Conservation (phyloP, 92 coral and sea anemone species). For the Blastomussa wellsi region DNA sequence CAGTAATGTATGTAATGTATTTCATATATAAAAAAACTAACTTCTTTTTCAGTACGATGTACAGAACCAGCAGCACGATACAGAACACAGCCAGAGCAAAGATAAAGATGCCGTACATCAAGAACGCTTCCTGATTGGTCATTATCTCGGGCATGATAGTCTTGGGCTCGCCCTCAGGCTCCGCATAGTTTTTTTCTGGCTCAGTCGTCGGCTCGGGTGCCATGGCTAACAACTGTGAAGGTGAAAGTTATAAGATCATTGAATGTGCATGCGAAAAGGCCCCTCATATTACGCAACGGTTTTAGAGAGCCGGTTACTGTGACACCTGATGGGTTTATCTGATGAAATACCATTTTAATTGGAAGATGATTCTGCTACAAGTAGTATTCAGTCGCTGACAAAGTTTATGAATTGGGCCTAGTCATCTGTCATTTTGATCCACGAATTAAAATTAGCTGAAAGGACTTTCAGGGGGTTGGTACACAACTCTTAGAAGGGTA, state of each 20-base stretch:
- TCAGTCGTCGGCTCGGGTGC: constrained; percentile 10
- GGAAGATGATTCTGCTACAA: too few relatives aligned
- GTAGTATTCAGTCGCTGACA: too few relatives aligned
- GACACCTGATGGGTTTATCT: not conserved
- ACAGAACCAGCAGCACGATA: constrained; percentile 52
- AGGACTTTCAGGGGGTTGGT: too few relatives aligned
- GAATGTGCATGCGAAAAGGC: not conserved
- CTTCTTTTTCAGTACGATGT: constrained; percentile 38
- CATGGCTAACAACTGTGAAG: constrained; percentile 21
- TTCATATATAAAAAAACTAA: too few relatives aligned
- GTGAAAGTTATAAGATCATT: too few relatives aligned
- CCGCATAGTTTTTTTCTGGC: constrained; percentile 25
- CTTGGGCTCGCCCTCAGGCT: constrained; percentile 57
- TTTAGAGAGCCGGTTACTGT: too few relatives aligned
- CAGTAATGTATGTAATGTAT: too few relatives aligned
- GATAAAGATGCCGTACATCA: constrained; percentile 52
- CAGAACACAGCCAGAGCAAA: constrained; percentile 61
- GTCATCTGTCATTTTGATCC: too few relatives aligned
- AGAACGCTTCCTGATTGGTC: constrained; percentile 68
- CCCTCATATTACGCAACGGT: not conserved
- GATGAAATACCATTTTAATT: not conserved
- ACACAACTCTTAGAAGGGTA: too few relatives aligned
- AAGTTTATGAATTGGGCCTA: too few relatives aligned
- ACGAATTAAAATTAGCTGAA: too few relatives aligned
- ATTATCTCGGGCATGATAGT: constrained; percentile 62